phyloP scores from a whole-genome alignment of 2,113 vertebrate genomes.

The Boleophthalmus pectinirostris region DNA sequence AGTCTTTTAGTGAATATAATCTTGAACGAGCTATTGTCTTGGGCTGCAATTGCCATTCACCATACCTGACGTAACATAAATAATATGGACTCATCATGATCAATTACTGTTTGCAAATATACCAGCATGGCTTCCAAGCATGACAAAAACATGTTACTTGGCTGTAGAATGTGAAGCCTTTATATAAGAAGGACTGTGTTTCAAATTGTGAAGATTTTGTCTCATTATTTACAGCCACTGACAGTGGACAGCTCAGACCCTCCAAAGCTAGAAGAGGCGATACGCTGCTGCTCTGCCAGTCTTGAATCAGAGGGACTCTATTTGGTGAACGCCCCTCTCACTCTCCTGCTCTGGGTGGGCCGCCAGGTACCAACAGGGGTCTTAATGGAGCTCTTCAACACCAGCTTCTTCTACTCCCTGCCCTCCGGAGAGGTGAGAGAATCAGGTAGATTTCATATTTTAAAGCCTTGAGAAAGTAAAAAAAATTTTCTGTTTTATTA shows the following conservation, averaged over 20 bases:
- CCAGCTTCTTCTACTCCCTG: constrained; percentile 69
- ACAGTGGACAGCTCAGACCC: not conserved
- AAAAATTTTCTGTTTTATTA: constrained; percentile 26
- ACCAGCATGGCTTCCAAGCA: no score
- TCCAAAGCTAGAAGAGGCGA: not conserved
- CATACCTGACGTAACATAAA: no score
- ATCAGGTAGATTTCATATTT: not conserved
- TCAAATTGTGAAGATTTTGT: not conserved
- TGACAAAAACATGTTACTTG: not conserved
- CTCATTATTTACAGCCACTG: constrained; percentile 40
- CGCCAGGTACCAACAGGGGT: constrained; percentile 49
- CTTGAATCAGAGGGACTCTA: constrained; percentile 69
- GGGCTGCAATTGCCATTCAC: not conserved
- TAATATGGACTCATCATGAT: no score
- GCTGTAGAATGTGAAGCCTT: not conserved
- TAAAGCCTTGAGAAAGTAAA: not conserved
- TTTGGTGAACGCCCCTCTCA: constrained; percentile 67
- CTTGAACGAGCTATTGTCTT: not conserved
- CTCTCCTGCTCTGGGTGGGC: constrained; percentile 79
- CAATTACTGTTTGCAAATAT: no score
- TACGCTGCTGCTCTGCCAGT: constrained; percentile 69
- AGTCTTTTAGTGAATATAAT: not conserved
- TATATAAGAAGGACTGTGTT: no score
- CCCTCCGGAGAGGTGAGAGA: constrained; percentile 75
- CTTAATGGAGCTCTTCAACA: constrained; percentile 72